Percentiles rank a stretch among this genome's conserved stretches.
These are phyloP conservation scores for Strigamia maritima DNA, from an alignment of 2,888 invertebrate genomes.

Conservation along the genomic window DNA sequence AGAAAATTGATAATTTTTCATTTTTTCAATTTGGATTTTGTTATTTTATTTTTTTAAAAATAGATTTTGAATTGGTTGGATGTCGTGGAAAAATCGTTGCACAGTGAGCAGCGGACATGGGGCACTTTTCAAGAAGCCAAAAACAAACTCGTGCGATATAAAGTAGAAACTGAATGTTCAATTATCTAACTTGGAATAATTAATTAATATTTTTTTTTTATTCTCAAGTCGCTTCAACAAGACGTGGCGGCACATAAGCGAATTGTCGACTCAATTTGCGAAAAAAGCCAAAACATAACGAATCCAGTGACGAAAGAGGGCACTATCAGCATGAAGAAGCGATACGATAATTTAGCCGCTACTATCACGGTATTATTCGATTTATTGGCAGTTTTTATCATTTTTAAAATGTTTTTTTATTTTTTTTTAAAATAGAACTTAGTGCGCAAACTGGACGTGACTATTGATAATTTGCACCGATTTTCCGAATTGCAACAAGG, in stretches of 20 bases:
- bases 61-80: constrained; percentile 73
- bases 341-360: constrained; percentile 66
- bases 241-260: constrained; percentile 87
- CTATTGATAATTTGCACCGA: constrained; percentile 73
- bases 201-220: constrained; percentile 39
- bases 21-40: constrained; percentile 9
- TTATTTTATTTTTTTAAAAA: not conserved
- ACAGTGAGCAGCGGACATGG: constrained; percentile 52
- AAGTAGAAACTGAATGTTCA: constrained; percentile 53
- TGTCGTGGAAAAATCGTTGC: constrained; percentile 68
- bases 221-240: constrained; percentile 68
- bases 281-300: constrained; percentile 74
- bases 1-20: not conserved
- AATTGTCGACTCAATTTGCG: constrained; percentile 82
- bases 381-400: not conserved
- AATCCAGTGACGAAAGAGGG: constrained; percentile 53
- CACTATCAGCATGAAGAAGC: constrained; percentile 68
- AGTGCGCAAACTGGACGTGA: constrained; percentile 35
- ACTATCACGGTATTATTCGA: constrained; percentile 35
- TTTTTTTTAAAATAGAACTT: constrained; percentile 30
- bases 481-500: constrained; percentile 81
- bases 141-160: constrained; percentile 77
- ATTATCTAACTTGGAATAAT: not conserved
- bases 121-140: constrained; percentile 79
- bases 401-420: not conserved